Percentiles rank a stretch among this genome's conserved stretches.
Conservation (phyloP, 2,797 vertebrate genomes). For the Amblyraja radiata region DNA sequence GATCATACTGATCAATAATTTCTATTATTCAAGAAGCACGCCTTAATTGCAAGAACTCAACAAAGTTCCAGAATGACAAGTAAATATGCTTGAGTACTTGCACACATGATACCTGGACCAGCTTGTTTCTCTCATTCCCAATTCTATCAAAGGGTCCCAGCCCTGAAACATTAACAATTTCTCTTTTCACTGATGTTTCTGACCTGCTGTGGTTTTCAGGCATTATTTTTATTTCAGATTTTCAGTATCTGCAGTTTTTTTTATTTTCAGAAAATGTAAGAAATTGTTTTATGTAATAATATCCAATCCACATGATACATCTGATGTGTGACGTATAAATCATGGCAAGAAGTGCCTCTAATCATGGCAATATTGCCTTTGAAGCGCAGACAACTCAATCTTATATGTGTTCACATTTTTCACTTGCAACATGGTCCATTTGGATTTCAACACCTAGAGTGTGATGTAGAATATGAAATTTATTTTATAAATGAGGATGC, state of each 20-base stretch:
- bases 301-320: not conserved
- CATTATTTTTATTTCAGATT: no score
- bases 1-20: constrained; percentile 52
- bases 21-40: constrained; percentile 51
- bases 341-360: not conserved
- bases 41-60: not conserved
- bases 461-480: no score
- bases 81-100: not conserved
- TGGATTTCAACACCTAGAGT: not conserved
- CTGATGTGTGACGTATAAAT: not conserved
- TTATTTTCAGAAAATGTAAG: not conserved
- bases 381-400: not conserved
- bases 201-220: no score
- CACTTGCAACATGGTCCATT: not conserved
- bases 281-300: not conserved
- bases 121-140: no score
- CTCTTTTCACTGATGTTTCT: no score
- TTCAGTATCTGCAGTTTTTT: no score
- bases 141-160: no score
- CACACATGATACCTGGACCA: no score
- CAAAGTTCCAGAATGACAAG: not conserved
- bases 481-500: not conserved
- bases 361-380: not conserved
- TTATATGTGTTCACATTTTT: not conserved
- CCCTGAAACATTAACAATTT: no score